Conservation (phyloP, 2,888 invertebrate species). For the Alloscopus bannaensis region DNA sequence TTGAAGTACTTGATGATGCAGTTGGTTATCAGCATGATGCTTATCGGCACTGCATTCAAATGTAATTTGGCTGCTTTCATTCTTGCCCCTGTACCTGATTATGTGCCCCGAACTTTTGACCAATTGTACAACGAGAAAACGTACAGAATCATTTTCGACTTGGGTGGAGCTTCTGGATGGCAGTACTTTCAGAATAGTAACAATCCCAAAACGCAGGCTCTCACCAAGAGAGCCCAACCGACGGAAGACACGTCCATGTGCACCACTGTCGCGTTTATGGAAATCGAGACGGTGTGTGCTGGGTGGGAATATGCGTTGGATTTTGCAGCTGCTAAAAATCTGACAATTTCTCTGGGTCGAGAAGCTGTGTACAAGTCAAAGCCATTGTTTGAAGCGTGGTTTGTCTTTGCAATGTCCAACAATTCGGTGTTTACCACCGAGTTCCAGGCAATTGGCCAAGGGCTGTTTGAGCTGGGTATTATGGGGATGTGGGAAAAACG, state of each 20-base stretch:
- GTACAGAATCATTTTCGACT: conserved; percentile 61
- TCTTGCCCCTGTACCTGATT: conserved; percentile 41
- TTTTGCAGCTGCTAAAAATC: conserved; percentile 44
- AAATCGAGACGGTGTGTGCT: conserved; percentile 51
- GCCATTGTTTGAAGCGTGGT: conserved; percentile 45
- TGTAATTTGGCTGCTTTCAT: conserved; percentile 57
- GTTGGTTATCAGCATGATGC: conserved; percentile 48
- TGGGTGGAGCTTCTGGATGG: conserved; percentile 59
- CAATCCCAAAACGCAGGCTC: conserved; percentile 16
- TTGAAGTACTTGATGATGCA: conserved; percentile 38
- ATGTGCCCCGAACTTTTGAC: conserved; percentile 46
- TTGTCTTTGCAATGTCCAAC: conserved; percentile 40
- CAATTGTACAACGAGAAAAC: conserved; percentile 18
- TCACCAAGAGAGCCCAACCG: background rate
- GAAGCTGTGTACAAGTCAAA: conserved; percentile 34
- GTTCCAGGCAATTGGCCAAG: conserved; percentile 28
- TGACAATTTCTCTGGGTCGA: conserved; percentile 30
- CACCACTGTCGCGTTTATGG: conserved; percentile 29
- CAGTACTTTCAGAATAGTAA: conserved; percentile 37
- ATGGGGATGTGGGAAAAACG: conserved; percentile 26
- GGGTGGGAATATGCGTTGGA: conserved; percentile 50
- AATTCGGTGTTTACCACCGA: conserved; percentile 45
- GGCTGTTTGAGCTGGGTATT: conserved; percentile 14
- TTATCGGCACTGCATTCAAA: conserved; percentile 55
- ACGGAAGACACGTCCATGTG: conserved; percentile 37